Conservation (phyloP, 2,113 vertebrate genomes). For the Epinephelus lanceolatus region DNA sequence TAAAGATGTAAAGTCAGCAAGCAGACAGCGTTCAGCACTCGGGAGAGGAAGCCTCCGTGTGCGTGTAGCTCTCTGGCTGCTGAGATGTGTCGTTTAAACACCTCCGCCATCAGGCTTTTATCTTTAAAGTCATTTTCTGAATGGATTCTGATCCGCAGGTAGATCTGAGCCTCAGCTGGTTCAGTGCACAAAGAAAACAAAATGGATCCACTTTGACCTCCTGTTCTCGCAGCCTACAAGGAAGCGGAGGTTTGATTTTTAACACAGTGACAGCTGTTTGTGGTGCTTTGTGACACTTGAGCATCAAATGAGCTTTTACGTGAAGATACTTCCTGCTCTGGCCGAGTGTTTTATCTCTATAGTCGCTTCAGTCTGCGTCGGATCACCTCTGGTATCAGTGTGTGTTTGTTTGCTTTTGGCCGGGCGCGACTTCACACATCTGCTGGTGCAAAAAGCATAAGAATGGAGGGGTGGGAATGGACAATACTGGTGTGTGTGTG, state of each 20-base stretch:
- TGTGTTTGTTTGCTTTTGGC: conserved; percentile 71
- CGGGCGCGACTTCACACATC: conserved; percentile 59
- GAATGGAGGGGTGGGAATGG: conserved; percentile 4
- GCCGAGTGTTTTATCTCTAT: background rate
- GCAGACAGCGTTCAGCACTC: conserved; percentile 50
- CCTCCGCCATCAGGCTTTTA: background rate
- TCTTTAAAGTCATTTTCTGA: background rate
- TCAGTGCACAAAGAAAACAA: background rate
- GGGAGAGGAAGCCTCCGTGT: background rate
- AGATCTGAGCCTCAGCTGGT: background rate
- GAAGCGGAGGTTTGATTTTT: background rate
- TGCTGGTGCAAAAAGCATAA: conserved; percentile 72
- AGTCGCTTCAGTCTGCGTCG: conserved; percentile 1
- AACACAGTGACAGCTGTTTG: background rate
- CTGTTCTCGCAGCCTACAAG: background rate
- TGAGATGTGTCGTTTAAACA: background rate
- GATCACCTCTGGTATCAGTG: conserved; percentile 35
- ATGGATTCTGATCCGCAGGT: background rate
- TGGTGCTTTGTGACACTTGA: no score
- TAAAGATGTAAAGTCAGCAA: conserved; percentile 62
- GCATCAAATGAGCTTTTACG: no score
- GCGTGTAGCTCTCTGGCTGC: background rate
- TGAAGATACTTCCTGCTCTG: background rate
- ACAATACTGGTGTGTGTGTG: background rate
- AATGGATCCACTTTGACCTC: background rate